Conservation (phyloP, 1,140 invertebrate species). For the Lineus longissimus region DNA sequence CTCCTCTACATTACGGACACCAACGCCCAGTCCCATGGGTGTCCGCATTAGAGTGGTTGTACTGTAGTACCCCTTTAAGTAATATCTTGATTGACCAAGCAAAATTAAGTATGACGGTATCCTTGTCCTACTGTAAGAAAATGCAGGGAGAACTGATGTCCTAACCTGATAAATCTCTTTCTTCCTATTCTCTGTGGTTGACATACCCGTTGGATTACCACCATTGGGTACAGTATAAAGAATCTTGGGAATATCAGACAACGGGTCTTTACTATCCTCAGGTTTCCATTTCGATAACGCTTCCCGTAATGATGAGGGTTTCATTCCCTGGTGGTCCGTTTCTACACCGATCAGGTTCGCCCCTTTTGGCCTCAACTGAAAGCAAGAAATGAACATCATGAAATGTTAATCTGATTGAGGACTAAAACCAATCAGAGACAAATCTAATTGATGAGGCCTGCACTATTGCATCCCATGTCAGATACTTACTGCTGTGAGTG, state of each 20-base stretch:
- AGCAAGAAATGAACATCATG: not conserved
- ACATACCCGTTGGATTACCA: constrained; percentile 68
- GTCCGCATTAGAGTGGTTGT: too few species aligned
- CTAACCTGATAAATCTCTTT: constrained; percentile 64
- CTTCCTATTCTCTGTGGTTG: constrained; percentile 64
- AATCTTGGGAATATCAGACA: constrained; percentile 52
- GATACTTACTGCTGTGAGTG: constrained; percentile 66
- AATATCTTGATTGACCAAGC: too few species aligned
- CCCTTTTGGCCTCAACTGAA: constrained; percentile 44
- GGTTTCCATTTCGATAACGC: constrained; percentile 44
- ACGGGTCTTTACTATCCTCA: constrained; percentile 27
- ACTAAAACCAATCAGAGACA: not conserved
- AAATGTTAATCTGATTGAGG: not conserved
- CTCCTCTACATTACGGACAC: too few species aligned
- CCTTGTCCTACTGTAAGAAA: too few species aligned
- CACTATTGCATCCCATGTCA: too few species aligned
- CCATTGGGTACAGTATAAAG: constrained; percentile 64
- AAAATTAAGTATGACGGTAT: too few species aligned
- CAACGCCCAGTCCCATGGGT: too few species aligned
- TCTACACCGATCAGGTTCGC: constrained; percentile 38
- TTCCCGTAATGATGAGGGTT: constrained; percentile 36
- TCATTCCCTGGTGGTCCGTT: constrained; percentile 47
- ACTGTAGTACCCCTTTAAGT: too few species aligned
- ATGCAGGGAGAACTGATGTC: too few species aligned
- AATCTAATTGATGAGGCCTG: not conserved